phyloP scores from a whole-genome alignment of 2,888 invertebrate genomes.

The Aphelenchoides bicaudatus region DNA sequence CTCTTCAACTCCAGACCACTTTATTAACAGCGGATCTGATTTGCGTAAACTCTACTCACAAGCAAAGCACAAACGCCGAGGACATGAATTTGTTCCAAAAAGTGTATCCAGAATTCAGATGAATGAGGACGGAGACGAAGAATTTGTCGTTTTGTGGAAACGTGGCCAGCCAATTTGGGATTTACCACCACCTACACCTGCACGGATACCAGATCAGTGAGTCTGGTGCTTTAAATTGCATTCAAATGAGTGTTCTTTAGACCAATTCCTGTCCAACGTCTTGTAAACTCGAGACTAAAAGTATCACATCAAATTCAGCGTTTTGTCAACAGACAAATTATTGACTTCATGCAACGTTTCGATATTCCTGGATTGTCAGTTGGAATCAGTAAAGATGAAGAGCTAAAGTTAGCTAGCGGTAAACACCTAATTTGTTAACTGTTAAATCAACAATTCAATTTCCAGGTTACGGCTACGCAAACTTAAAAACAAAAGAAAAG shows the following conservation, averaged over 20 bases:
- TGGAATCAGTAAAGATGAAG: constrained; percentile 13
- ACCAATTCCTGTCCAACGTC: constrained; percentile 10
- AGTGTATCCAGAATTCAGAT: constrained; percentile 5
- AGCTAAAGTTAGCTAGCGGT: constrained; percentile 15
- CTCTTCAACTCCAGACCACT: too few relatives aligned
- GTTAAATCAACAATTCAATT: not conserved
- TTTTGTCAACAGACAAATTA: constrained; percentile 14
- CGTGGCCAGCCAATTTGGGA: constrained; percentile 14
- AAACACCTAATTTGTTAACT: not conserved
- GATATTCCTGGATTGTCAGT: constrained; percentile 15
- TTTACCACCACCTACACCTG: constrained; percentile 1
- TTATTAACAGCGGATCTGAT: not conserved
- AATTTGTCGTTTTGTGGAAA: constrained; percentile 10
- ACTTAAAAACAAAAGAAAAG: not conserved
- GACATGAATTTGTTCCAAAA: not conserved
- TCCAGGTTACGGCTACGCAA: constrained; percentile 22
- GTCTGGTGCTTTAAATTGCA: not conserved
- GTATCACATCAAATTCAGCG: not conserved
- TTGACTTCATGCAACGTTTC: constrained; percentile 15
- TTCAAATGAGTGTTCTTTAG: not conserved
- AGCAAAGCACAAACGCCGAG: not conserved
- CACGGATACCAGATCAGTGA: not conserved
- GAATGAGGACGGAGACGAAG: not conserved
- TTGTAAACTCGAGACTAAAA: not conserved
- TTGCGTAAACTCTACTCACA: not conserved